These are phyloP conservation scores for Xiphophorus birchmanni DNA, from an alignment of 2,797 vertebrate genomes.

Conservation along the genomic window DNA sequence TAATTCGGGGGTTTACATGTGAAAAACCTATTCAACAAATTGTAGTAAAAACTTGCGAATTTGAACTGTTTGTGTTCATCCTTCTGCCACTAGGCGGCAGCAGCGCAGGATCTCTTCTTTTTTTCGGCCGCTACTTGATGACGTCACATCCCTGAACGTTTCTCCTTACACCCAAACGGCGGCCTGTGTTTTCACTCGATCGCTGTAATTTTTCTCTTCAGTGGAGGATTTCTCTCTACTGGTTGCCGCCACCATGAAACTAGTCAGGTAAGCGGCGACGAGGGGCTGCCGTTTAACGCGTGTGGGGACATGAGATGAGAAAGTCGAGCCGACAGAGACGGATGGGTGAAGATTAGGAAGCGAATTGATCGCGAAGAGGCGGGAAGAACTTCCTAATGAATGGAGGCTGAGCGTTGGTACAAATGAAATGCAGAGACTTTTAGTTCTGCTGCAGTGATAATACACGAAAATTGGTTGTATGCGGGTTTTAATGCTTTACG, in stretches of 20 bases:
- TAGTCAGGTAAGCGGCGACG: constrained; percentile 71
- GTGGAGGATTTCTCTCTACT: constrained; percentile 71
- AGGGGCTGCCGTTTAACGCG: fast-evolving
- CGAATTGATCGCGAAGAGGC: constrained; percentile 51
- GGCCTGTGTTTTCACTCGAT: constrained; percentile 60
- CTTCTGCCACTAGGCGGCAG: constrained; percentile 2
- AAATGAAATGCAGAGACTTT: neutral
- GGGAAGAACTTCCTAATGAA: constrained; percentile 72
- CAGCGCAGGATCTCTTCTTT: neutral
- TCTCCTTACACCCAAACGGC: constrained; percentile 39
- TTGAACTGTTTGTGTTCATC: neutral
- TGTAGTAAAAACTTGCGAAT: neutral
- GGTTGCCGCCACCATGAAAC: constrained; percentile 81
- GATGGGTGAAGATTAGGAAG: constrained; percentile 74
- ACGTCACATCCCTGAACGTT: constrained; percentile 61
- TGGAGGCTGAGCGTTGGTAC: constrained; percentile 13
- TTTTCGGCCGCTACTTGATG: constrained; percentile 23
- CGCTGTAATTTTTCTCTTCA: constrained; percentile 75
- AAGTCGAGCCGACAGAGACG: fast-evolving
- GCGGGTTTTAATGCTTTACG: neutral
- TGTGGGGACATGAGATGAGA: fast-evolving
- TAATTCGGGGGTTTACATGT: neutral
- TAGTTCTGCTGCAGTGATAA: neutral
- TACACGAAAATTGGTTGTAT: neutral
- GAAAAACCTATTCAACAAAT: neutral